Evolutionary conservation across 2,797 vertebrate species (phyloP).

Genomic region (Sebastes kiyomatsui): DNA sequence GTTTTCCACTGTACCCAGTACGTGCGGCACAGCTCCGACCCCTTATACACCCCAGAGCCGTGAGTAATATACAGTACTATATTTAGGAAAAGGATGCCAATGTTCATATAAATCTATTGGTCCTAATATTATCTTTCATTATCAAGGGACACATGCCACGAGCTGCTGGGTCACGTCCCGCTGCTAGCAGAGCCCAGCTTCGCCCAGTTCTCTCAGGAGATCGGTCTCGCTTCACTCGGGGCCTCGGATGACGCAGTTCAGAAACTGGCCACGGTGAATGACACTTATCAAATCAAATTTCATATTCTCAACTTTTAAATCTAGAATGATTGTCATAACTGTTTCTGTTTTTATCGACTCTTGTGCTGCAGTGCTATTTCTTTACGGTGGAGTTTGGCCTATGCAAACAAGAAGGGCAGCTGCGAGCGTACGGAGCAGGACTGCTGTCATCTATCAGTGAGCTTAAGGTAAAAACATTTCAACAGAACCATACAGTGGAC

Average conservation of each 20-base stretch:
- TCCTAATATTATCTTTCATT: conserved; percentile 32
- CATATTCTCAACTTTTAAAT: not conserved
- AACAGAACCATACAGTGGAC: not conserved
- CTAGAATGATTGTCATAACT: conserved; percentile 65
- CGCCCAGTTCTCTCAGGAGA: conserved; percentile 96
- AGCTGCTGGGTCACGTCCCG: conserved; percentile 93
- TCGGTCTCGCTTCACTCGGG: conserved; percentile 92
- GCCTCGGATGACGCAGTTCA: conserved; percentile 93
- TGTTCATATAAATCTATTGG: not conserved
- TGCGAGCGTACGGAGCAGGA: conserved; percentile 95
- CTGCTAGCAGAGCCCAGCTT: conserved; percentile 95
- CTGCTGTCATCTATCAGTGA: conserved; percentile 97
- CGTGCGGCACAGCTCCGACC: conserved; percentile 95
- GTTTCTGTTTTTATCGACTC: conserved; percentile 82
- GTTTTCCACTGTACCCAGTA: conserved; percentile 99
- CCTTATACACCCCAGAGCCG: conserved; percentile 98
- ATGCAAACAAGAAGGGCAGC: conserved; percentile 95
- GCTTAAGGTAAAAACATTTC: conserved; percentile 81
- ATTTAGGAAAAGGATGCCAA: not conserved
- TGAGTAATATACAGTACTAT: conserved; percentile 71
- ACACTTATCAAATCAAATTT: not conserved
- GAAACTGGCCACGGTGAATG: conserved; percentile 91
- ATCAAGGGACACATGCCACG: conserved; percentile 93
- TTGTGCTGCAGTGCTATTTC: conserved; percentile 92
- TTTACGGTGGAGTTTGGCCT: conserved; percentile 98